phyloP scores from a whole-genome alignment of 2,113 vertebrate genomes.

The Chlamydotis undulata region DNA sequence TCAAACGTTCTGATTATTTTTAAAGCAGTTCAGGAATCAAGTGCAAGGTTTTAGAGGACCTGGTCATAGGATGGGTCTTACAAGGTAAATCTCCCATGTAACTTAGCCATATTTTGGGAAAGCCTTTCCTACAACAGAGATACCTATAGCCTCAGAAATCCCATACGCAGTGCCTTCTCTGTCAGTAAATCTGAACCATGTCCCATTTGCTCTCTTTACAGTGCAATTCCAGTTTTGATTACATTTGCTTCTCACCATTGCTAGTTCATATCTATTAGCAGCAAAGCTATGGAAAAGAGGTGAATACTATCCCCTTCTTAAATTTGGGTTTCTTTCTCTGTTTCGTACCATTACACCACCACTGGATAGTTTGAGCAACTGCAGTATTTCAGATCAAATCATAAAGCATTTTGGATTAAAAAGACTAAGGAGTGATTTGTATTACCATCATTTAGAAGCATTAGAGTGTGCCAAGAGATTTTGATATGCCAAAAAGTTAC shows the following conservation, averaged over 20 bases:
- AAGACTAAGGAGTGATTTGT: not conserved
- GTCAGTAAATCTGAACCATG: not conserved
- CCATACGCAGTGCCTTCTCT: not conserved
- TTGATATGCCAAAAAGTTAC: not conserved
- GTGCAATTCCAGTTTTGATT: not conserved
- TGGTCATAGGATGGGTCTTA: not conserved
- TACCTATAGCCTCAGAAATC: not conserved
- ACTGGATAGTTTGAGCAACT: not conserved
- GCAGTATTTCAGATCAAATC: not conserved
- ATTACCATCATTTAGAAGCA: not conserved
- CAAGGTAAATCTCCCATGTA: not conserved
- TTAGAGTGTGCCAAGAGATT: conserved; percentile 9
- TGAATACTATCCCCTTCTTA: not conserved
- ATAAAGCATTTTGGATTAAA: not conserved
- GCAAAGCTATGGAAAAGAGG: not conserved
- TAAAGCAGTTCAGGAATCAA: not conserved
- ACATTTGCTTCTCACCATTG: fast-evolving
- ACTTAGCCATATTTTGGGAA: not conserved
- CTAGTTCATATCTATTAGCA: not conserved
- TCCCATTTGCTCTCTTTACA: not conserved
- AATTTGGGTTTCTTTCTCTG: not conserved
- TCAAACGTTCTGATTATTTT: fast-evolving
- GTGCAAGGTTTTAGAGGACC: not conserved
- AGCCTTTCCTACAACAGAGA: not conserved
- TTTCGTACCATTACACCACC: not conserved